Evolutionary conservation across 1,140 invertebrate genomes (phyloP).

Genomic region (Akabosia matsudoensis): DNA sequence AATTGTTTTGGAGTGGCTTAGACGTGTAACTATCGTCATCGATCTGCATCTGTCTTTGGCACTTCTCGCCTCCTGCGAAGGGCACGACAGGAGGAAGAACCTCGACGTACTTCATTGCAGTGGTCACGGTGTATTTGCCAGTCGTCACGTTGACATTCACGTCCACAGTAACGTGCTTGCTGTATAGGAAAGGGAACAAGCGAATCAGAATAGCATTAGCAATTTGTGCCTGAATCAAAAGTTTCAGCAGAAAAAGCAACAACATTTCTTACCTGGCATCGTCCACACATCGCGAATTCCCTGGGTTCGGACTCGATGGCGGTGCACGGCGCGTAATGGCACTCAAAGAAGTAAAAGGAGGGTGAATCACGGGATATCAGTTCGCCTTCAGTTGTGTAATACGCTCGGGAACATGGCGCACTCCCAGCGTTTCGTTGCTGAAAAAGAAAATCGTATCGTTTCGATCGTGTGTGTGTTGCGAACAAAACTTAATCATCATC

Average conservation of each 20-base stretch:
- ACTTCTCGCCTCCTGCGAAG: neutral
- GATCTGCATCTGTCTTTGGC: slow-evolving; percentile 7
- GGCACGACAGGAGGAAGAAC: slow-evolving; percentile 27
- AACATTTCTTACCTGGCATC: slow-evolving; percentile 53
- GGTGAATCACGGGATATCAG: slow-evolving; percentile 41
- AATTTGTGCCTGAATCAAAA: neutral
- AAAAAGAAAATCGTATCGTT: too few relatives aligned
- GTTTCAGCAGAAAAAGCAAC: neutral
- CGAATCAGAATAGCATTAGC: neutral
- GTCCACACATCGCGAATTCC: slow-evolving; percentile 60
- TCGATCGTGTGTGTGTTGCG: too few relatives aligned
- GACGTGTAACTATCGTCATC: slow-evolving; percentile 19
- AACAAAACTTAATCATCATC: neutral
- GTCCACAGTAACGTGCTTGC: slow-evolving; percentile 45
- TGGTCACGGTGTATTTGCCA: slow-evolving; percentile 43
- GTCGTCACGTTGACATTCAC: slow-evolving; percentile 43
- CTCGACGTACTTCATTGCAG: slow-evolving; percentile 43
- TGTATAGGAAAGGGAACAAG: too few relatives aligned
- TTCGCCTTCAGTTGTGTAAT: slow-evolving; percentile 45
- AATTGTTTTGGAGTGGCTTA: too few relatives aligned
- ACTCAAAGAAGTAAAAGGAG: slow-evolving; percentile 52
- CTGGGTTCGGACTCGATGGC: slow-evolving; percentile 57
- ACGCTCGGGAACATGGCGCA: slow-evolving; percentile 41
- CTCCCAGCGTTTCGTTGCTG: slow-evolving; percentile 44
- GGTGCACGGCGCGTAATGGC: slow-evolving; percentile 59